Evolutionary conservation across 2,888 invertebrate species (phyloP), one percentile per base, ranked within the genome.

Genomic region (Lepidonotus clava): DNA sequence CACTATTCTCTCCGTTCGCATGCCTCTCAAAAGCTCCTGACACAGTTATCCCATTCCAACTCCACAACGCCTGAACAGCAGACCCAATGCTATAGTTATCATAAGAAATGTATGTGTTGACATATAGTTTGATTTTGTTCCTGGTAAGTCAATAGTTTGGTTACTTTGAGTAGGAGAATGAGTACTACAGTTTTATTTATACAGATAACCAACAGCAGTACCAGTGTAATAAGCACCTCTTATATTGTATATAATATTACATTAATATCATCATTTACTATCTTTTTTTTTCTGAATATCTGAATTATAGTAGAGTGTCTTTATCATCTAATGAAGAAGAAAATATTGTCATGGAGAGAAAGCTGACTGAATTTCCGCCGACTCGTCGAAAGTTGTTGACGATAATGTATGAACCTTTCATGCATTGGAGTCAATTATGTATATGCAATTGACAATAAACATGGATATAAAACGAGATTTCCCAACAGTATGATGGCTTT

Each of bases 151-250:
- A n/a, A n/a, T 61, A n/a, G 61, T 28, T 61, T 61, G 14, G 28
- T 28, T 28, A 24, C 24, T 18, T 28, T 61, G 24, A 28, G 28
- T 14, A 61, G 61, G 61, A 61, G 2, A 53, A 61, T n/a, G 61
- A 11, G 61, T 61, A 61, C 21, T 61, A 61, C 61, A 53, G 2
- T 28, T 53, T 46, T 46, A 6, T 11, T 46, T 18, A 46, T 6
- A 46, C 46, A 6, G 46, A 46, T 61, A 5, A 28, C 28, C 2
- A 28, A 61, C 61, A 61, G 61, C 61, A 61, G 61, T 61, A n/a
- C 61, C 61, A 28, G n/a, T 28, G 61, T 18, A n/a, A 61, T 61
- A 61, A 61, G 61, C 61, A 61, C 61, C 61, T 61, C 28, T 56
- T 24, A 61, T 61, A 14, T 28, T 61, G 24, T 61, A 24, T 61